A percentile compares a stretch with the other conserved stretches of the same genome.
These are phyloP conservation scores for Argyrosomus regius DNA, from an alignment of 2,797 vertebrate genomes.

Conservation along the genomic window DNA sequence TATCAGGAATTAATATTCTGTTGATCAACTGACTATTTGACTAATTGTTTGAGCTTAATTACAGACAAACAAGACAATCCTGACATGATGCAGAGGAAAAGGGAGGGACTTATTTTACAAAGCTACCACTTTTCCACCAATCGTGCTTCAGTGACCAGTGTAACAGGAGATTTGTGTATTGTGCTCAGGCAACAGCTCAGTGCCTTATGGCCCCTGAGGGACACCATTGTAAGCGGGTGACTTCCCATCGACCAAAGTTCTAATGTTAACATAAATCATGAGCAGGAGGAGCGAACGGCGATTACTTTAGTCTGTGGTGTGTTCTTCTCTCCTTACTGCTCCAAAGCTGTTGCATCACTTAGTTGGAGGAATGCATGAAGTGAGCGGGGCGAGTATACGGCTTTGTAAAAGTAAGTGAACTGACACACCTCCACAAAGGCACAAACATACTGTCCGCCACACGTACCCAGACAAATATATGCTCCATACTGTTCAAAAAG, in stretches of 20 bases:
- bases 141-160: not conserved
- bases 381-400: not conserved
- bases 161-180: not conserved
- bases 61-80: not conserved
- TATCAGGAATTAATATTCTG: not conserved
- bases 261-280: conserved; percentile 53
- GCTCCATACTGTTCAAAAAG: conserved; percentile 10
- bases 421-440: not conserved
- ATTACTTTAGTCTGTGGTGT: not conserved
- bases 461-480: not conserved
- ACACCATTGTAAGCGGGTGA: conserved; percentile 28
- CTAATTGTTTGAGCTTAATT: not conserved
- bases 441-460: not conserved
- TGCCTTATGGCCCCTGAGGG: conserved; percentile 36
- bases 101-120: not conserved
- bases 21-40: not conserved
- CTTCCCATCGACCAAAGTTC: conserved; percentile 26
- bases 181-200: conserved; percentile 18
- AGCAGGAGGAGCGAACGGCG: not conserved
- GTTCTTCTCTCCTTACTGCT: not conserved
- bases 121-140: not conserved
- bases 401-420: conserved; percentile 6
- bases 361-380: conserved; percentile 3
- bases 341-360: conserved; percentile 15
- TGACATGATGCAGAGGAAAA: not conserved